Evolutionary conservation across 2,888 invertebrate genomes (phyloP).

Genomic region (Prenolepis imparis): DNA sequence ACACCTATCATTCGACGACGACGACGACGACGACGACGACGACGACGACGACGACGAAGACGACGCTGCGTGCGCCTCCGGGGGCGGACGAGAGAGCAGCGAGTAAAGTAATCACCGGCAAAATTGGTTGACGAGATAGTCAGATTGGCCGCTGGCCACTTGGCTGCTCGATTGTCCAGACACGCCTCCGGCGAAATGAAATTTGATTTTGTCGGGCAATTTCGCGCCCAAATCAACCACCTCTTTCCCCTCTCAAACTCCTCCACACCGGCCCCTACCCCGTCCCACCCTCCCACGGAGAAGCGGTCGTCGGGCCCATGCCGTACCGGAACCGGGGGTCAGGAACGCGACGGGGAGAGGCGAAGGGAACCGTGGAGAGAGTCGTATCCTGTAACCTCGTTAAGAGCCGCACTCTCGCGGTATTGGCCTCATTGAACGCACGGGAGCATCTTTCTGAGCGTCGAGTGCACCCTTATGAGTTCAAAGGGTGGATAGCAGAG

Average conservation of each 20-base stretch:
- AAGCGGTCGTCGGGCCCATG: conserved; percentile 43
- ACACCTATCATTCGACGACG: conserved; percentile 65
- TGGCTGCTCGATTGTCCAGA: conserved; percentile 85
- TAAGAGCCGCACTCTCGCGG: conserved; percentile 82
- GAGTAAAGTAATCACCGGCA: conserved; percentile 84
- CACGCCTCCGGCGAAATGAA: conserved; percentile 86
- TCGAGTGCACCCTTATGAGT: conserved; percentile 78
- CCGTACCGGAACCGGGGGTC: conserved; percentile 36
- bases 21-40: conserved; percentile 59
- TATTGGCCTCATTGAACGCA: conserved; percentile 82
- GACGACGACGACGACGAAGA: conserved; percentile 52
- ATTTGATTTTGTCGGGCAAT: conserved; percentile 86
- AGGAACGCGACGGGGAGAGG: conserved; percentile 50
- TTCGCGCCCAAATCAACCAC: conserved; percentile 85
- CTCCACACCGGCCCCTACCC: conserved; percentile 1
- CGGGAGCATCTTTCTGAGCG: conserved; percentile 78
- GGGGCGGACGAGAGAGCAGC: conserved; percentile 58
- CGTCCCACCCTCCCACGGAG: neutral
- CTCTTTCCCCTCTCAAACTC: conserved; percentile 48
- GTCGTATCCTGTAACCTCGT: conserved; percentile 81
- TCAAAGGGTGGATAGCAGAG: conserved; percentile 72
- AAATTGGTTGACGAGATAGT: conserved; percentile 85
- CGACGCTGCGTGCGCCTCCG: conserved; percentile 42
- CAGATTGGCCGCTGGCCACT: conserved; percentile 84
- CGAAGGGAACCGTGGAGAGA: conserved; percentile 32